These are phyloP conservation scores for Agrypnia vestita DNA, from an alignment of 1,140 invertebrate species.

Conservation along the genomic window DNA sequence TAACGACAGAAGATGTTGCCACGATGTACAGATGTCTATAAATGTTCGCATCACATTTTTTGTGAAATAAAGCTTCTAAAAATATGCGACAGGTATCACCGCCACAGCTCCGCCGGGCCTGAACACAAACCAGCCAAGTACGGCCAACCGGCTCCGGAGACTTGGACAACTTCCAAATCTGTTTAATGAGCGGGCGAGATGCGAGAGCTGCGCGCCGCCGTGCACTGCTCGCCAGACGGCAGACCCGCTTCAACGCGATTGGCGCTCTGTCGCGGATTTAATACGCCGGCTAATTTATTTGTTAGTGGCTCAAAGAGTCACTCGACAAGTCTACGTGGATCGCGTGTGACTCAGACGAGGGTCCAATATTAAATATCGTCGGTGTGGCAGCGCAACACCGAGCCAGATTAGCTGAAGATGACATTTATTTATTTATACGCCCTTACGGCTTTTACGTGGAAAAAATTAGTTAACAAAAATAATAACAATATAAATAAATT, in stretches of 20 bases:
- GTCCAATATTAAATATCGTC: no score
- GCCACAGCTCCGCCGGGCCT: background rate
- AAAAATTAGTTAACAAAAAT: no score
- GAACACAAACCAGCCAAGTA: slow-evolving; percentile 11
- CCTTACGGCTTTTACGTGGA: no score
- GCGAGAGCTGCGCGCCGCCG: background rate
- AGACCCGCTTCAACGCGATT: no score
- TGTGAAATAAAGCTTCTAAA: slow-evolving; percentile 32
- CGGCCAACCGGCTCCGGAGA: background rate
- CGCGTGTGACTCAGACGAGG: no score
- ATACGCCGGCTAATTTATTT: slow-evolving; percentile 14
- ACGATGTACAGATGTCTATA: background rate
- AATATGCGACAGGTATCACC: slow-evolving; percentile 24
- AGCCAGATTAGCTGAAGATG: no score
- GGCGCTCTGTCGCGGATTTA: slow-evolving; percentile 35
- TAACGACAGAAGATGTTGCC: no score
- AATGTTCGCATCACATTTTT: slow-evolving; percentile 50
- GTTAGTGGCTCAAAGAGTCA: background rate
- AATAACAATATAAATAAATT: no score
- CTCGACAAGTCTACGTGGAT: no score
- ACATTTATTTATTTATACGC: no score
- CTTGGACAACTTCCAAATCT: slow-evolving; percentile 52
- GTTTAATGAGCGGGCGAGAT: slow-evolving; percentile 52
- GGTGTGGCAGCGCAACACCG: no score
- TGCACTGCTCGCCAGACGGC: no score